Base-by-base conservation (phyloP, 1,140 invertebrate genomes). In the Eueides isabella region DNA sequence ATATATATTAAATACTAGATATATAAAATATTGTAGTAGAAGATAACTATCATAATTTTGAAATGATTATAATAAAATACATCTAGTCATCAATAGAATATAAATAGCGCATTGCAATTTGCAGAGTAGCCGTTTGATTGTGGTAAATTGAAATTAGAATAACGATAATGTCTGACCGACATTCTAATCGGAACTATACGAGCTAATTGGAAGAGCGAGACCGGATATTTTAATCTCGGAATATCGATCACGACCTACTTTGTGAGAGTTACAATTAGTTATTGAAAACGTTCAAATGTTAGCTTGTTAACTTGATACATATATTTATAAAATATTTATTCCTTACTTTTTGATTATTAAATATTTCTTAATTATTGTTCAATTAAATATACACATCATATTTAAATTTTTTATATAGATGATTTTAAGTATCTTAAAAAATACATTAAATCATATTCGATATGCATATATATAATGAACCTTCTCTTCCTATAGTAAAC, bases 181-280 rank as follows among this genome's bases (percentile, higher is more conserved):
- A 55, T 55, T 55, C 48, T 55, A 55, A 55, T 55, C 48, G 48
- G 19, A 26, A 55, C 48, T 55, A 55, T 55, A 23, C 23, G 19
- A 26, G 48, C 48, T 55, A 55, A 55, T 55, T 55, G 23, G 48
- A 55, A 55, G 48, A 55, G 48, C 48, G 48, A 55, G 48, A 55
- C 48, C 48, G 48, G 48, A 55, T 26, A 55, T 55, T 55, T 55
- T 55, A 55, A 55, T 55, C 48, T 26, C 48, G 48, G 19, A 55
- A 55, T 55, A 55, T 55, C 48, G 48, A 55, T 55, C 48, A 55
- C 48, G 48, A 55, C 48, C 48, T 55, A 55, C 23, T 55, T 55
- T 55, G 48, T 55, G 48, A 26, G 48, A 55, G 48, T 55, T 55
- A 55, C 48, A 55, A 55, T 55, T 55, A 55, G 19, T 55, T 55